Percentiles rank a stretch among this genome's conserved stretches.
These are phyloP conservation scores for Microplitis demolitor DNA, from an alignment of 1,140 invertebrate species.

Conservation along the genomic window DNA sequence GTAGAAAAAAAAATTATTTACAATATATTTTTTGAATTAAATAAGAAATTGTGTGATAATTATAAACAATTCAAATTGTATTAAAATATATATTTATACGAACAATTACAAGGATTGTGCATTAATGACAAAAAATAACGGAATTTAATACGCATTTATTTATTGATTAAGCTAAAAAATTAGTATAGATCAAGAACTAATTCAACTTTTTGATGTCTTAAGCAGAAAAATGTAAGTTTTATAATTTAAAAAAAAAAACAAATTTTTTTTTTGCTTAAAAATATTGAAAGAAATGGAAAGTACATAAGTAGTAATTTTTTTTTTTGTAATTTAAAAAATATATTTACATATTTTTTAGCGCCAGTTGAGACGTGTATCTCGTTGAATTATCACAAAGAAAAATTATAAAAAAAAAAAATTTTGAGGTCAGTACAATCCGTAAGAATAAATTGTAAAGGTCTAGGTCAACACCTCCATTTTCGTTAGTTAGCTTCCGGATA, in stretches of 20 bases:
- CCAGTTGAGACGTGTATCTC: background rate
- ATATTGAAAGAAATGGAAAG: no score
- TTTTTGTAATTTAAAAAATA: no score
- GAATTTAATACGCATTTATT: background rate
- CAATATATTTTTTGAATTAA: background rate
- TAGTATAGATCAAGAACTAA: background rate
- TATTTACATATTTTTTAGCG: no score
- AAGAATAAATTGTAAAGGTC: constrained; percentile 16
- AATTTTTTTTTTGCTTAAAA: background rate
- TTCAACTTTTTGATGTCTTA: constrained; percentile 43
- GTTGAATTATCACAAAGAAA: background rate
- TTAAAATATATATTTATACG: background rate
- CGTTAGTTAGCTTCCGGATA: constrained; percentile 5
- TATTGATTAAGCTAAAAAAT: background rate
- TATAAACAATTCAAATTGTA: background rate
- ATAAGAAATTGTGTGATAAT: background rate
- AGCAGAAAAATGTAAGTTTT: constrained; percentile 53
- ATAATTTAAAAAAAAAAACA: background rate
- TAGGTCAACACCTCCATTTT: constrained; percentile 14
- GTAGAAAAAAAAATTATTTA: background rate
- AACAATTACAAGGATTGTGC: background rate
- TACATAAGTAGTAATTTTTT: no score
- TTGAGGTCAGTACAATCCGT: background rate
- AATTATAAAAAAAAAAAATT: background rate
- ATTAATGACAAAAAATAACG: no score